Base-by-base conservation (phyloP, 1,140 invertebrate species). In the Eueides isabella region DNA sequence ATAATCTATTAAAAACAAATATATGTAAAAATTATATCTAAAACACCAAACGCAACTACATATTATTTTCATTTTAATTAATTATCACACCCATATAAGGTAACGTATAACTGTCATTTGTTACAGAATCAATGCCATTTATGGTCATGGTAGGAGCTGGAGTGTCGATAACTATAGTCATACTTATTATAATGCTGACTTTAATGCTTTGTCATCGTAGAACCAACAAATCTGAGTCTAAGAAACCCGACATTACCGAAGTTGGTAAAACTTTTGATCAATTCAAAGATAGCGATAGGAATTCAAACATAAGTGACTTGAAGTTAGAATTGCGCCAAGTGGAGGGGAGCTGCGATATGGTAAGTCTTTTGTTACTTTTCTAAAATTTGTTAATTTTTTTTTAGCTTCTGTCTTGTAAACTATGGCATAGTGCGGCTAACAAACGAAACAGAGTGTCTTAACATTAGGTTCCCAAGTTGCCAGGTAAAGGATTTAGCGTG, bases 271-370 rank as follows among this genome's bases (percentile, higher is more conserved):
- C 73, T 29, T 85, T 82, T 5, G 86, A 89, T 30, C 83, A 80
- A 31, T 91, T 80, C 41, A 92, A 90, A 61, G 89, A 92, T 62
- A 88, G 85, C 61, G 90, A 92, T 71, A 79, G 87, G 33, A 86
- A 79, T 68, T 90, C 88, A 0, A 89, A 90, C 68, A 90, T 92
- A 4, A 92, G 90, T 67, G 89, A 92, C 73, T 74, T 92, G 70
- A 92, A 92, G 63, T 72, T 92, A 55, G 89, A 92, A 69, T 63
- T 92, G 55, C 72, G 90, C 5, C 88, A 92, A 67, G 86, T 91
- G 16, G 89, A 92, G 76, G 89, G 88, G 7, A 86, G 84, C 38
- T 90, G 89, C 85, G 88, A 91, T 76, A 80, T 90, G 85, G 90
- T 91, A 76, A 88, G 85, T 55, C n/a, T 26, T 55, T 55, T 23